Base-by-base conservation (phyloP, 1,140 invertebrate genomes). In the Ectropis grisescens region DNA sequence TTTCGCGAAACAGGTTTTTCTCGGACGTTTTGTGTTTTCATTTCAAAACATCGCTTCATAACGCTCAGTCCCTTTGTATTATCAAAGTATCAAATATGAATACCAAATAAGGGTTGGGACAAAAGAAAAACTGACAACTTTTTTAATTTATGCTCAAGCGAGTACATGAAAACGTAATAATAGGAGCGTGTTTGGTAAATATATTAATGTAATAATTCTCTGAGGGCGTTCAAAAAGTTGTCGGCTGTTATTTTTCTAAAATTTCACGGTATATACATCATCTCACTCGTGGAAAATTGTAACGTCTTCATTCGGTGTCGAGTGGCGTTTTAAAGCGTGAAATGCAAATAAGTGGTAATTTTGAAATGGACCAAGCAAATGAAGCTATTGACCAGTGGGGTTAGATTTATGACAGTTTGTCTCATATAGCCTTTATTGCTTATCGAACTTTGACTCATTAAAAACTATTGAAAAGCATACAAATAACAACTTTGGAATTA, bases 141-240 rank as follows among this genome's bases (percentile, higher is more conserved):
- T 47, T 75, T 81, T 81, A 81, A 81, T 79, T 76, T 81, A 81
- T 81, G 69, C 66, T 55, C 48, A 58, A 75, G 64, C 58, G 65
- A 81, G 74, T 81, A 81, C 76, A 81, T 81, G 71, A 76, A 81
- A 81, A 68, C 41, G 68, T 79, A 78, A 81, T 78, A 79, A 81
- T 76, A 69, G 76, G 54, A 76, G 60, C 68, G 69, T 79, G 76
- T 81, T 74, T 76, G 58, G 76, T 81, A 81, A 81, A 81, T 79
- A 79, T 67, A 81, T 69, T 76, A 78, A 72, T 67, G 62, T 67
- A 75, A 81, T 79, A 72, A 72, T 55, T 72, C 66, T 69, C 58
- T 47, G 33, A 49, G 71, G 69, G 56, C 45, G 57, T 48, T 56
- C 51, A 38, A 34, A 40, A 49, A 52, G 55, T 64, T 55, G 55